Evolutionary conservation across 2,113 vertebrate genomes (phyloP), one percentile per base, ranked within the genome.

Genomic region (Morphnarchus princeps): DNA sequence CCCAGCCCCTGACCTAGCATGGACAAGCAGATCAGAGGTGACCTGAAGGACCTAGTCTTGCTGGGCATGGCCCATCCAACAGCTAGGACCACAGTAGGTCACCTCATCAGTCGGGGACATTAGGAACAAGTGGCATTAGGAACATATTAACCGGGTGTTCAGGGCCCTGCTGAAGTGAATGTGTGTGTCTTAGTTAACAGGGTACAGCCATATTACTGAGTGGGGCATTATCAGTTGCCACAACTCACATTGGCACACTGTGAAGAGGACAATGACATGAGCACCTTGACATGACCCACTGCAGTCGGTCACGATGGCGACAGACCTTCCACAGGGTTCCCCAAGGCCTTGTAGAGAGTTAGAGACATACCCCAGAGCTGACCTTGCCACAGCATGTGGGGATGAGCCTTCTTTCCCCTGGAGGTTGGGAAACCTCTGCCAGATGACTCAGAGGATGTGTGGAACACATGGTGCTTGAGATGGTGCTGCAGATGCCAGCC

Each of bases 361-460:
- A 22, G 42, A 82, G 52, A 10, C 59, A 25, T 19, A 65, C 13
- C 29, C 38, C 70, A 78, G 78, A 36, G 54, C n/a, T 59, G 82
- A 42, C 2, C 1, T 19, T 4, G 2, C 36, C 1, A 0, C 42
- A 86, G 73, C 63, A 45, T 2, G 7, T 1, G 5, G 78, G 29
- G 36, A 34, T 22, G 58, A 84, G 34, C n/a, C 49, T 55, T 59
- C 49, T 62, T 63, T 67, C 26, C 63, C 78, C 59, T 24, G n/a
- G 32, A 59, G 43, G 29, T 0, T 59, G 43, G 54, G 29, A 82
- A 88, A 50, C 52, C 58, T 81, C 82, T 80, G 52, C 54, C 57
- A 49, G 66, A 20, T 26, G 47, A 63, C 61, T 93, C 57, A 24
- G 55, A 73, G 71, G 34, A 83, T 16, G 21, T 25, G 36, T 79